Evolutionary conservation across 2,888 invertebrate genomes (phyloP).

Genomic region (Philaethria dido): DNA sequence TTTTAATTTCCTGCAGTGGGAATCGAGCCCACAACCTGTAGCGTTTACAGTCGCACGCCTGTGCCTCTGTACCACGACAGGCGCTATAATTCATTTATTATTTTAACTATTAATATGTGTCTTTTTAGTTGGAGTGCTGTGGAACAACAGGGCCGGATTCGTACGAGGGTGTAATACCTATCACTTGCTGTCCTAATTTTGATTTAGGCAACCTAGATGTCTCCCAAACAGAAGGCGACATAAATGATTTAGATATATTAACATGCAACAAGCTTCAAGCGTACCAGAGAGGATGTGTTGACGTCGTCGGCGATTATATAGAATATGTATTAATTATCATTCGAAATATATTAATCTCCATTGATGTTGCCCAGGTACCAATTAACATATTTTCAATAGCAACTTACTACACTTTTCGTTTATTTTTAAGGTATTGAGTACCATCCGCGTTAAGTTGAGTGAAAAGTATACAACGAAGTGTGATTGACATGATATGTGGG

Average conservation of each 20-base stretch:
- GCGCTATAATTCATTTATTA: too few relatives aligned
- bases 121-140: slow-evolving; percentile 1
- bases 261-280: background rate
- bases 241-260: background rate
- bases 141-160: slow-evolving; percentile 13
- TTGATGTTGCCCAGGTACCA: background rate
- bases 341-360: background rate
- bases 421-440: too few relatives aligned
- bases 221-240: background rate
- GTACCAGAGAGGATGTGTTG: background rate
- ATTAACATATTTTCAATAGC: too few relatives aligned
- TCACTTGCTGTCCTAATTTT: slow-evolving; percentile 3
- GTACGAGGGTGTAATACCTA: slow-evolving; percentile 4
- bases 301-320: background rate
- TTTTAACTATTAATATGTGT: background rate
- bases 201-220: background rate
- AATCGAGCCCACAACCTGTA: too few relatives aligned
- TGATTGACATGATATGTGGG: too few relatives aligned
- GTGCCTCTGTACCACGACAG: too few relatives aligned
- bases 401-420: too few relatives aligned
- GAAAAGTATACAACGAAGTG: too few relatives aligned
- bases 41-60: too few relatives aligned
- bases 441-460: too few relatives aligned
- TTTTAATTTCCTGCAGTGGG: too few relatives aligned
- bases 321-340: background rate